Evolutionary conservation across 1,140 invertebrate species (phyloP), one percentile per base, ranked within the genome.

Genomic region (Bombus confusus): DNA sequence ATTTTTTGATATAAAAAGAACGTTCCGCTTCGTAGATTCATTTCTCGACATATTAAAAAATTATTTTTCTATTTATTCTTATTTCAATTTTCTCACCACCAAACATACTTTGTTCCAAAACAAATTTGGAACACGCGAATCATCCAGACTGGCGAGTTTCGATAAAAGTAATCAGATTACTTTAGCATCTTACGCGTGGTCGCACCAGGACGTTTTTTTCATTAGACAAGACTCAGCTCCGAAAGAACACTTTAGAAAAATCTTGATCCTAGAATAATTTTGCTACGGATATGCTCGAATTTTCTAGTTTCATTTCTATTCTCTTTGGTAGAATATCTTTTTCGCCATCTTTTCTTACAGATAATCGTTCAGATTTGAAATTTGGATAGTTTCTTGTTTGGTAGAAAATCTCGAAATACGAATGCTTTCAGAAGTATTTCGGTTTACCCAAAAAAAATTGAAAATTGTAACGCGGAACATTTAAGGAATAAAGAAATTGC

Each of bases 191-290:
- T 78, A 39, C 31, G 34, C 47, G 4, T 25, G 15, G 6, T 59
- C 74, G 81, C 64, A 41, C 12, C 64, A 71, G 39, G 47, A 82
- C 39, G 43, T 68, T 72, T 59, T 28, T 75, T 78, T 18, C n/a
- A 64, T 71, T 78, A 78, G 62, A 39, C 66, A 28, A 78, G 41
- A 62, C 86, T 13, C 15, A 9, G 6, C 72, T 59, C 34, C 39
- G 59, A 15, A 4, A 41, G 43, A 77, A 62, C 59, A 57, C 13
- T 66, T 47, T 88, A 89, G 39, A 86, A 86, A 86, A 88, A 74
- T 52, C 12, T 86, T 88, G 87, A 87, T 89, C 88, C 84, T 83
- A 80, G 66, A 77, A 62, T 34, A 52, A 66, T 76, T 83, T 52
- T 37, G 12, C 43, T 88, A 86, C 3, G 10, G 84, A 89, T 88